These are phyloP conservation scores for Calephelis virginiensis DNA, from an alignment of 1,140 invertebrate genomes.

Conservation along the genomic window DNA sequence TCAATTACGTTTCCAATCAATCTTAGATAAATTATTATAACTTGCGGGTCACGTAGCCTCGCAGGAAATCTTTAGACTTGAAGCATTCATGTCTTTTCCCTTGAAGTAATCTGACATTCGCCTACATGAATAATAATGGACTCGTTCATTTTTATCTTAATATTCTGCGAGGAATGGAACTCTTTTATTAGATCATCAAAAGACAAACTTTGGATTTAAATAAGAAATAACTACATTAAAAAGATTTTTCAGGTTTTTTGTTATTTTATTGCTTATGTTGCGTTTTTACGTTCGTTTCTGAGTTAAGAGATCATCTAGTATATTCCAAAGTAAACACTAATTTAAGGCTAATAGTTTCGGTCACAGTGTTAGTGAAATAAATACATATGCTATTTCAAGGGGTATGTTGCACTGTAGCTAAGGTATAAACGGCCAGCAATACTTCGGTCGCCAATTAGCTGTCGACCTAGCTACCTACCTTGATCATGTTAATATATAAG, in stretches of 20 bases:
- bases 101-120: conserved; percentile 22
- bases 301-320: too few relatives aligned
- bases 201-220: neutral
- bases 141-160: conserved; percentile 17
- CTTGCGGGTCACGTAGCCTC: conserved; percentile 18
- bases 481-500: too few relatives aligned
- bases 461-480: too few relatives aligned
- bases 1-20: conserved; percentile 13
- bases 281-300: neutral
- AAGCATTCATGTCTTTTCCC: conserved; percentile 24
- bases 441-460: too few relatives aligned
- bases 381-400: too few relatives aligned
- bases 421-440: too few relatives aligned
- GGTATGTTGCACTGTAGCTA: too few relatives aligned
- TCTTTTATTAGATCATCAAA: conserved; percentile 9
- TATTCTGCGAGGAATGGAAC: conserved; percentile 16
- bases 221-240: neutral
- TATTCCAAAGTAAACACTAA: too few relatives aligned
- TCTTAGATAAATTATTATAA: conserved; percentile 16
- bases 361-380: too few relatives aligned
- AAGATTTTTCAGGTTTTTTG: neutral
- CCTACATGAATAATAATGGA: conserved; percentile 22
- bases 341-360: too few relatives aligned
- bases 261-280: neutral
- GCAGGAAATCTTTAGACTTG: conserved; percentile 23